These are phyloP conservation scores for Puma concolor DNA, from an alignment of 2,113 vertebrate species.

Conservation along the genomic window DNA sequence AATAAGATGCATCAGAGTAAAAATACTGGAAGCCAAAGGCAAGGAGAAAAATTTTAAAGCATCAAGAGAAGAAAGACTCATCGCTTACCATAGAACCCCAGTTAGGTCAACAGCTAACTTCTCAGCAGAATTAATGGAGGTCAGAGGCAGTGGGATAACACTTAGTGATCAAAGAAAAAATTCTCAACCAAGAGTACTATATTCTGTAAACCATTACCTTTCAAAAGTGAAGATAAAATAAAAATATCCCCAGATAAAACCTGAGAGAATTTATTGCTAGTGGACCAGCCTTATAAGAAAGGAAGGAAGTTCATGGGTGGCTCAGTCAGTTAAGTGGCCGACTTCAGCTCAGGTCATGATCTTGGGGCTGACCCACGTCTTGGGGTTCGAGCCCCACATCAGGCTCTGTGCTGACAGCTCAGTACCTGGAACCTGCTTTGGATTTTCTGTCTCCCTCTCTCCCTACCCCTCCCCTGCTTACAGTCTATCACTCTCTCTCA, in stretches of 20 bases:
- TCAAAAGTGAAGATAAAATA: neutral
- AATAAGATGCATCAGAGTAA: neutral
- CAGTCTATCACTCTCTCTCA: no score
- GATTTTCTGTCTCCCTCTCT: no score
- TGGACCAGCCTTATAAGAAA: neutral
- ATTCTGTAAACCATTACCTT: neutral
- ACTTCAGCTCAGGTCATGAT: no score
- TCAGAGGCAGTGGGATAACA: neutral
- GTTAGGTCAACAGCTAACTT: neutral
- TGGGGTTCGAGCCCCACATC: no score
- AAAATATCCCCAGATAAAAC: neutral
- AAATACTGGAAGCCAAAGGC: neutral
- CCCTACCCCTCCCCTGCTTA: no score
- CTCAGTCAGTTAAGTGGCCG: no score
- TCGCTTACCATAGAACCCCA: neutral
- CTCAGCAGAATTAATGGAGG: neutral
- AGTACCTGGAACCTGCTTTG: no score
- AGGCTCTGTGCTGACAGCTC: no score
- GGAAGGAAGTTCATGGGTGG: neutral
- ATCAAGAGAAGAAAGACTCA: neutral
- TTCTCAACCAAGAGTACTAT: neutral
- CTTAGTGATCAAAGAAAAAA: neutral
- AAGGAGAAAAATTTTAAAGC: neutral
- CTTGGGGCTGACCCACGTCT: no score
- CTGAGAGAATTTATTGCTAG: neutral